Evolutionary conservation across 2,888 invertebrate genomes (phyloP).

Genomic region (Dione juno): DNA sequence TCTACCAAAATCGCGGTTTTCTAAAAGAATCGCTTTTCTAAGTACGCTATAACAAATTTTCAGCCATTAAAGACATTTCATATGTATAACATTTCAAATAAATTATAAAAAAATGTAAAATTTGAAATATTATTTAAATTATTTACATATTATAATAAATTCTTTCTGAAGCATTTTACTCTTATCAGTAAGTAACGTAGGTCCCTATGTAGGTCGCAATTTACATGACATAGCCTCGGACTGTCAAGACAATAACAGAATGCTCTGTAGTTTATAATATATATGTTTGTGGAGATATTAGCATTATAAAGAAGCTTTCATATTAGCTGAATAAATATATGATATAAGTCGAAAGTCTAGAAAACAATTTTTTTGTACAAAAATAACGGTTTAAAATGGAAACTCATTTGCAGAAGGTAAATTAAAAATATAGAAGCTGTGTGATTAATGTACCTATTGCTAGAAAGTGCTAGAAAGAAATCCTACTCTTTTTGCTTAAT

Average conservation of each 20-base stretch:
- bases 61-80: too few relatives aligned
- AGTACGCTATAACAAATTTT: too few relatives aligned
- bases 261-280: constrained; percentile 20
- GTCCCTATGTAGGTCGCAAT: constrained; percentile 36
- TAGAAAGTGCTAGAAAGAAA: too few relatives aligned
- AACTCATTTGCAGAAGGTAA: not conserved
- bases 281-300: constrained; percentile 24
- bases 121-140: too few relatives aligned
- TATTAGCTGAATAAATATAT: not conserved
- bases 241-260: constrained; percentile 37
- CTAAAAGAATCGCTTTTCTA: too few relatives aligned
- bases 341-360: not conserved
- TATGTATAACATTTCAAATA: too few relatives aligned
- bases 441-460: too few relatives aligned
- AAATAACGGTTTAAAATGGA: too few relatives aligned
- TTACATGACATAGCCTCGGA: constrained; percentile 43
- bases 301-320: constrained; percentile 38
- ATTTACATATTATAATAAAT: not conserved
- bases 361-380: not conserved
- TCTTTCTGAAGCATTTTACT: not conserved
- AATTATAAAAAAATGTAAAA: too few relatives aligned
- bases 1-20: too few relatives aligned
- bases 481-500: too few relatives aligned
- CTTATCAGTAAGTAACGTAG: constrained; percentile 11
- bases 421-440: too few relatives aligned